phyloP scores from a whole-genome alignment of 2,888 invertebrate species.

The Rotaria macrura region DNA sequence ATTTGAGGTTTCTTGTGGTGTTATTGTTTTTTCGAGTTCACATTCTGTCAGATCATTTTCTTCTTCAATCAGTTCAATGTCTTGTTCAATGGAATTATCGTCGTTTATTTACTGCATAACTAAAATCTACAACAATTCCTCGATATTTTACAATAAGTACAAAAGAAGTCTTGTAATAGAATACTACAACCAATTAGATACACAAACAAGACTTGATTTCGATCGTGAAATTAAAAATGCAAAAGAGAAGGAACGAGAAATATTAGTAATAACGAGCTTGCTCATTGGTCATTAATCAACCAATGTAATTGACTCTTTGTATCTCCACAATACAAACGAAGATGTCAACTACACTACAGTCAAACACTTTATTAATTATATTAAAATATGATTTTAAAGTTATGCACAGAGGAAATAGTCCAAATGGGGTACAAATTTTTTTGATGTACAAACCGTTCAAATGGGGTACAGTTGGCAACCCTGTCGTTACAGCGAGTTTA shows the following conservation, averaged over 20 bases:
- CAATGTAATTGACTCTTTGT: neutral
- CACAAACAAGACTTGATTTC: neutral
- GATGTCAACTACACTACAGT: too few species aligned
- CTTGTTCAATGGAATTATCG: neutral
- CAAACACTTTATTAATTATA: neutral
- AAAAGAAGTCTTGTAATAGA: neutral
- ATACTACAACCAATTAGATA: neutral
- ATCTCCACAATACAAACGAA: neutral
- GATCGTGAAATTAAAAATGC: neutral
- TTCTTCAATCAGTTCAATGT: neutral
- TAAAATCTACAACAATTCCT: neutral
- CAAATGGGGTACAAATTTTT: neutral
- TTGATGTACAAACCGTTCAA: neutral
- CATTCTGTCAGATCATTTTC: neutral
- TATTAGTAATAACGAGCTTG: neutral
- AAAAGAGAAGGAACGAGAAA: neutral
- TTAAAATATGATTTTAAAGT: neutral
- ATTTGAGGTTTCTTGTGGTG: neutral
- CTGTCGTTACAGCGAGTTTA: too few species aligned
- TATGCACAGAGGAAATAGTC: neutral
- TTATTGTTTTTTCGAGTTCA: neutral
- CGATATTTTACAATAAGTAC: neutral
- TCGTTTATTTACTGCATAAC: neutral
- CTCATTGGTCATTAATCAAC: neutral
- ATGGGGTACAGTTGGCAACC: neutral